Evolutionary conservation across 2,797 vertebrate species (phyloP).

Genomic region (Danio kyathit): DNA sequence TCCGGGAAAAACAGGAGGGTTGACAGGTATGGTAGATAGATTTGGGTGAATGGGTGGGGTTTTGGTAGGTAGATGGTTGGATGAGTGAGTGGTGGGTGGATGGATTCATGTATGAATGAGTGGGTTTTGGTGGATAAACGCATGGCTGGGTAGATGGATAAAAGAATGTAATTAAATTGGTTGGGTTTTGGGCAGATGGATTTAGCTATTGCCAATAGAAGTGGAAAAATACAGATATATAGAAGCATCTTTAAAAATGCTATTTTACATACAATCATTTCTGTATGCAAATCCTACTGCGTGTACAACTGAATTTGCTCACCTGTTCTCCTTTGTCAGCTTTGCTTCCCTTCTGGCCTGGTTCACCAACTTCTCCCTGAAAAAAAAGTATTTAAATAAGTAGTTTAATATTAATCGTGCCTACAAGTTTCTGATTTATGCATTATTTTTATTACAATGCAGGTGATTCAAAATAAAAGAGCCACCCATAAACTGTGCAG

Average conservation of each 20-base stretch:
- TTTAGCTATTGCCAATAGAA: no score
- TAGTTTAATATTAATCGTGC: neutral
- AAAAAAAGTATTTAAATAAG: constrained; percentile 51
- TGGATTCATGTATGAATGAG: no score
- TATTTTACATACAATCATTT: neutral
- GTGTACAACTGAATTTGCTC: constrained; percentile 62
- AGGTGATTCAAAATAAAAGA: constrained; percentile 3
- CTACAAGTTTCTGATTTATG: neutral
- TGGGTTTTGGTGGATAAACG: no score
- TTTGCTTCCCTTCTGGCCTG: constrained; percentile 98
- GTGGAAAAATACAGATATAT: constrained; percentile 13
- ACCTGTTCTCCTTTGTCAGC: constrained; percentile 98
- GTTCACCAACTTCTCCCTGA: constrained; percentile 97
- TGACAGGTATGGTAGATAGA: no score
- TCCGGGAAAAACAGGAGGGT: no score
- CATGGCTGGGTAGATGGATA: no score
- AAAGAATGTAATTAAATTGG: no score
- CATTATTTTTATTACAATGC: neutral
- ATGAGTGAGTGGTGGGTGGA: no score
- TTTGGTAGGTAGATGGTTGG: no score
- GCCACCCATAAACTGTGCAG: constrained; percentile 28
- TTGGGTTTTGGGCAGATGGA: no score
- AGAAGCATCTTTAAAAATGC: neutral
- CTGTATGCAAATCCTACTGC: neutral
- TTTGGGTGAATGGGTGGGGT: no score